Conservation (phyloP, 2,888 invertebrate genomes). For the Polydesmus complanatus region DNA sequence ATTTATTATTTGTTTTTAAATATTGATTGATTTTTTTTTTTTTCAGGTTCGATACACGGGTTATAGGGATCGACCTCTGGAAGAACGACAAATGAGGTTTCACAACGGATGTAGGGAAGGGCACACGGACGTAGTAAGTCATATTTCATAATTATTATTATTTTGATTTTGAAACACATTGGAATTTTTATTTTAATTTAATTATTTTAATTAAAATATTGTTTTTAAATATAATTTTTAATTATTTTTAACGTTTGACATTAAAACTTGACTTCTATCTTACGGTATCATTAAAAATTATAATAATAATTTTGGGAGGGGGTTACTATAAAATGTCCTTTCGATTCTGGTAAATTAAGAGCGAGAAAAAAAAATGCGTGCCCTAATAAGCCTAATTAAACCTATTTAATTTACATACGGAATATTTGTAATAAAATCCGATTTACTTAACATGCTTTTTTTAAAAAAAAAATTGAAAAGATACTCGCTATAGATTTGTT, state of each 20-base stretch:
- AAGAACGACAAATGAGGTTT: slow-evolving; percentile 85
- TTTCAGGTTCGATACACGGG: slow-evolving; percentile 81
- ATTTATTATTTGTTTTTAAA: neutral
- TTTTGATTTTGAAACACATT: neutral
- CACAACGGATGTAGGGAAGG: slow-evolving; percentile 90
- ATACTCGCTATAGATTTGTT: too few species aligned
- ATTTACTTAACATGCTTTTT: too few species aligned
- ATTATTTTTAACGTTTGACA: neutral
- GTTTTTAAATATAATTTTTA: neutral
- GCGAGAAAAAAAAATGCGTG: too few species aligned
- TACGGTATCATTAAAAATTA: too few species aligned
- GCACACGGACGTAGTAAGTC: slow-evolving; percentile 70
- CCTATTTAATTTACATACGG: too few species aligned
- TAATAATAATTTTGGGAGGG: too few species aligned
- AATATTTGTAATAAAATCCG: too few species aligned
- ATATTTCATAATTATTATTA: neutral
- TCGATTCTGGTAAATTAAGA: too few species aligned
- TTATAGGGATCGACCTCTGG: slow-evolving; percentile 77
- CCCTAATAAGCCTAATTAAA: too few species aligned
- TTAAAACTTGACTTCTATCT: too few species aligned
- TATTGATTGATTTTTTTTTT: neutral
- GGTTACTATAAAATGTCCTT: too few species aligned
- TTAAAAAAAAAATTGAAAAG: too few species aligned
- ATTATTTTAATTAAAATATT: neutral
- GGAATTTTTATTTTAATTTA: neutral